Conservation (phyloP, 2,888 invertebrate genomes). For the Crioceris asparagi region DNA sequence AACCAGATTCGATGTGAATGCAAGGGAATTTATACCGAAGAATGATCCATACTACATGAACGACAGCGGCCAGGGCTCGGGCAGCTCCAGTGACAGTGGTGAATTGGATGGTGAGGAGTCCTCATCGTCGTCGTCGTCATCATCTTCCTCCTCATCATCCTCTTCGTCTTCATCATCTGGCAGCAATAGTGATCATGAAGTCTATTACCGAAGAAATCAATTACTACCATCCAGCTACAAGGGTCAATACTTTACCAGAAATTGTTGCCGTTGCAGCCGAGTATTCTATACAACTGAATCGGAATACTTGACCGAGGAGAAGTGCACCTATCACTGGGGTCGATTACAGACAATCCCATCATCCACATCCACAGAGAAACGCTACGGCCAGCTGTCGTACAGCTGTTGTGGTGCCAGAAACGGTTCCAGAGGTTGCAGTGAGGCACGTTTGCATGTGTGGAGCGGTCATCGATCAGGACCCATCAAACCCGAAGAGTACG, state of each 20-base stretch:
- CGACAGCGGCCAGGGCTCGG: slow-evolving; percentile 32
- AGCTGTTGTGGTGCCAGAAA: slow-evolving; percentile 52
- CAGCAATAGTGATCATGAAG: slow-evolving; percentile 6
- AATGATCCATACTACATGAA: slow-evolving; percentile 7
- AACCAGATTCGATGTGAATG: slow-evolving; percentile 50
- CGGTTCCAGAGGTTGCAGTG: slow-evolving; percentile 51
- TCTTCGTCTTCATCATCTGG: too few species aligned
- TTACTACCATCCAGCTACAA: slow-evolving; percentile 9
- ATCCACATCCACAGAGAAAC: slow-evolving; percentile 3
- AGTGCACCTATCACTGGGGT: slow-evolving; percentile 86
- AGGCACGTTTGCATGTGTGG: slow-evolving; percentile 65
- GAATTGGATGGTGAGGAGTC: slow-evolving; percentile 27
- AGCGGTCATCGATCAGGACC: slow-evolving; percentile 57
- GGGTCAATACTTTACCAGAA: slow-evolving; percentile 7
- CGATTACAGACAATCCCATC: slow-evolving; percentile 44
- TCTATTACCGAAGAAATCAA: slow-evolving; percentile 4
- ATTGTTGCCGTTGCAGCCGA: slow-evolving; percentile 18
- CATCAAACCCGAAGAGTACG: slow-evolving; percentile 47
- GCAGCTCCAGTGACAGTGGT: slow-evolving; percentile 39
- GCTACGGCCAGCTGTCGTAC: slow-evolving; percentile 34
- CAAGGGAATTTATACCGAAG: slow-evolving; percentile 53
- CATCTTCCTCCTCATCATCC: too few species aligned
- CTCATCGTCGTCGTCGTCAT: slow-evolving; percentile 46
- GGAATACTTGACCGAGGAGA: slow-evolving; percentile 59
- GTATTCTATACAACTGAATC: slow-evolving; percentile 18